phyloP scores from a whole-genome alignment of 1,140 invertebrate species.

The Drosophila varians region DNA sequence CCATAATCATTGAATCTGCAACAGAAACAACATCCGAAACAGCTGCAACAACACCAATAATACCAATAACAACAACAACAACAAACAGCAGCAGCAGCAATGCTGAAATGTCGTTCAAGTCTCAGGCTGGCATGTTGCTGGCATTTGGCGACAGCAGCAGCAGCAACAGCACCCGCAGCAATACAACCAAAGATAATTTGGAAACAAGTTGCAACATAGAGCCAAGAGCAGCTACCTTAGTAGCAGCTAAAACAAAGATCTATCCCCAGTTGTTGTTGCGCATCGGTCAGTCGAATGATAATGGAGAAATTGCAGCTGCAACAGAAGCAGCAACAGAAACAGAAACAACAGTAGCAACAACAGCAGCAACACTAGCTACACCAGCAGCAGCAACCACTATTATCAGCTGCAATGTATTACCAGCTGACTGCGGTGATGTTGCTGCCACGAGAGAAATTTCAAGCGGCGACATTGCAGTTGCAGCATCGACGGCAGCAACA shows the following conservation, averaged over 20 bases:
- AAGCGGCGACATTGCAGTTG: conserved; percentile 32
- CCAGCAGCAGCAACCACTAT: conserved; percentile 45
- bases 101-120: conserved; percentile 73
- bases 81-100: conserved; percentile 34
- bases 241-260: conserved; percentile 45
- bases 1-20: conserved; percentile 71
- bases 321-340: conserved; percentile 1
- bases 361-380: neutral
- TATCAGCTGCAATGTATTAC: conserved; percentile 74
- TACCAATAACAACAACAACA: conserved; percentile 31
- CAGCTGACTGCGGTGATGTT: conserved; percentile 32
- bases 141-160: conserved; percentile 66
- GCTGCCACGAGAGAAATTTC: conserved; percentile 39
- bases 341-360: conserved; percentile 1
- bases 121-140: conserved; percentile 71
- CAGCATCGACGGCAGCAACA: conserved; percentile 31
- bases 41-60: conserved; percentile 14
- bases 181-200: conserved; percentile 63
- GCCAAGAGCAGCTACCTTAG: conserved; percentile 25
- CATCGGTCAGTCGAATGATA: conserved; percentile 60
- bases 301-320: conserved; percentile 38
- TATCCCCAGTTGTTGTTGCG: conserved; percentile 68
- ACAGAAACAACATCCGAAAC: conserved; percentile 32
- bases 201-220: conserved; percentile 66
- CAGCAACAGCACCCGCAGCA: conserved; percentile 28